A percentile compares a stretch with the other conserved stretches of the same genome.
phyloP scores from a whole-genome alignment of 2,113 vertebrate species.

The Ictalurus punctatus region DNA sequence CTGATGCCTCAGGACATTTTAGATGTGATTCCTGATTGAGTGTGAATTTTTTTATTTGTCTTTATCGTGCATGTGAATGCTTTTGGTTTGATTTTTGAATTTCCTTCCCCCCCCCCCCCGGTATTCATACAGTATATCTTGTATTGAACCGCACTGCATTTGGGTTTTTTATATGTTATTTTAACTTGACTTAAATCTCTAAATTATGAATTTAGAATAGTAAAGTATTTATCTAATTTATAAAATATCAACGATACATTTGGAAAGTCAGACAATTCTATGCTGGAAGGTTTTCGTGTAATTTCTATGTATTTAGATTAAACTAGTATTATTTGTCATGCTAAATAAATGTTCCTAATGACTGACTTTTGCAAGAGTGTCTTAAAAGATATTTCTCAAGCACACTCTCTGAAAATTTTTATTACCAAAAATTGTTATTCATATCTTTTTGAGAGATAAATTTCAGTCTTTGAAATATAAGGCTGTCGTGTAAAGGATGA shows the following conservation, averaged over 20 bases:
- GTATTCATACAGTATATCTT: neutral
- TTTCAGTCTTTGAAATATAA: slow-evolving; percentile 66
- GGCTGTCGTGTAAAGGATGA: slow-evolving; percentile 51
- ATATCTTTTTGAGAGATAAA: slow-evolving; percentile 61
- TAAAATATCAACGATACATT: neutral
- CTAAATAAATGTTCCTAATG: slow-evolving; percentile 12
- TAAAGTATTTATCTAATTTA: neutral
- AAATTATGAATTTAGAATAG: neutral
- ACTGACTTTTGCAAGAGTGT: slow-evolving; percentile 33
- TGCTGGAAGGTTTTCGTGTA: neutral
- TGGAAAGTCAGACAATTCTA: neutral
- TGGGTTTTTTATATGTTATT: neutral
- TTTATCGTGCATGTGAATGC: neutral
- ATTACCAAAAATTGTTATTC: neutral
- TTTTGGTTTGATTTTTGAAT: neutral
- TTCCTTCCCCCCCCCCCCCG: neutral
- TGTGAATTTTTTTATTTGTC: neutral
- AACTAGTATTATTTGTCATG: neutral
- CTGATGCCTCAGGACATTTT: neutral
- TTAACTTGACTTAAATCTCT: neutral
- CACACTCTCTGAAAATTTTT: slow-evolving; percentile 54
- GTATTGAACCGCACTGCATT: neutral
- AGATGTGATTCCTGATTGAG: neutral
- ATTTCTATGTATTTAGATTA: neutral
- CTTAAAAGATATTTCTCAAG: slow-evolving; percentile 61